Conservation (phyloP, 2,113 vertebrate genomes). For the Gallinago paraguaiae region DNA sequence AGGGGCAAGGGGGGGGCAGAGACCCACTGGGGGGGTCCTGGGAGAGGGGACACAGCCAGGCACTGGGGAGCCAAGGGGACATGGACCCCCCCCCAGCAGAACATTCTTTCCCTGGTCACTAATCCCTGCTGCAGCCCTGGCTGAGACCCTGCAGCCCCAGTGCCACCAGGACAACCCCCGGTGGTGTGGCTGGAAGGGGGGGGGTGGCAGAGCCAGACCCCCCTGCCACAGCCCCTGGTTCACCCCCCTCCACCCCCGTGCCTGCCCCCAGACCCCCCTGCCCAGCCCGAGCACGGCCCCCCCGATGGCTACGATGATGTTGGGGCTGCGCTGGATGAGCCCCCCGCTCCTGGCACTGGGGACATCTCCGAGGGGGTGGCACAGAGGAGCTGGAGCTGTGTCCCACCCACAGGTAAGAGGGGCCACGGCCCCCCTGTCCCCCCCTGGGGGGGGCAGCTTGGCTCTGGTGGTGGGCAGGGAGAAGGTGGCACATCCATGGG, state of each 20-base stretch:
- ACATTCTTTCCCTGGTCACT: neutral
- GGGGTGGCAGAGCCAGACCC: neutral
- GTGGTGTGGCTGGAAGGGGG: fast-evolving
- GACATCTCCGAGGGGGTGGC: neutral
- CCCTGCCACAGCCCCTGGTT: fast-evolving
- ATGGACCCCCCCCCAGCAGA: neutral
- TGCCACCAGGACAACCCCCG: fast-evolving
- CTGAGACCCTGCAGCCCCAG: too few species aligned
- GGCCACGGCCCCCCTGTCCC: neutral
- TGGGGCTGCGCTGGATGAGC: fast-evolving
- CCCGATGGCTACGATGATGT: neutral
- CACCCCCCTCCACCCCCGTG: neutral
- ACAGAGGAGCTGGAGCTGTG: neutral
- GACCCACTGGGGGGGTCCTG: fast-evolving
- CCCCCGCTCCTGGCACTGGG: fast-evolving
- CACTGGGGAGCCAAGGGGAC: neutral
- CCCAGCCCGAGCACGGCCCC: fast-evolving
- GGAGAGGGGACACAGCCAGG: neutral
- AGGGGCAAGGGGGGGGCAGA: neutral
- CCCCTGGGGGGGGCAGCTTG: neutral
- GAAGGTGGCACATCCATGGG: neutral
- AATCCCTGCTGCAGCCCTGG: neutral
- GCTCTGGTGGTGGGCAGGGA: fast-evolving
- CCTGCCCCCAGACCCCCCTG: neutral
- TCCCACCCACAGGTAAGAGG: neutral